A percentile compares a stretch with the other conserved stretches of the same genome.
phyloP scores from a whole-genome alignment of 2,113 vertebrate genomes.

The Nannospalax galili region DNA sequence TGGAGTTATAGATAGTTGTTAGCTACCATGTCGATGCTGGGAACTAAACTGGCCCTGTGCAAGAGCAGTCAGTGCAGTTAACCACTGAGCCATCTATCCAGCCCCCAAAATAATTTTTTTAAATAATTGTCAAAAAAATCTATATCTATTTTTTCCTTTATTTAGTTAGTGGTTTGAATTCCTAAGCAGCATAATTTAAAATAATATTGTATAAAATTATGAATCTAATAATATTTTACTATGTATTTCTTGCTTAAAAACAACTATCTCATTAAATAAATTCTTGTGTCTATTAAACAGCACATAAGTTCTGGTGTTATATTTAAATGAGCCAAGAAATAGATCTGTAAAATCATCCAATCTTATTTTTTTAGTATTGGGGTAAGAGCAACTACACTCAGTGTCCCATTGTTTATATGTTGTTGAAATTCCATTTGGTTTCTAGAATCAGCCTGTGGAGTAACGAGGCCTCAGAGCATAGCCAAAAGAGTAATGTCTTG shows the following conservation, averaged over 20 bases:
- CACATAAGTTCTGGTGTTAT: neutral
- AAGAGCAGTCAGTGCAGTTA: no score
- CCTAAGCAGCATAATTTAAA: neutral
- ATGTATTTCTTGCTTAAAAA: neutral
- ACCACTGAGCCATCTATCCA: no score
- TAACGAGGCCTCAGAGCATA: neutral
- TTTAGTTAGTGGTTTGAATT: neutral
- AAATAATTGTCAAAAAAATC: neutral
- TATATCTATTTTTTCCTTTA: slow-evolving; percentile 25
- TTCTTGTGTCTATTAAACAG: neutral
- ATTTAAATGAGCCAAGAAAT: neutral
- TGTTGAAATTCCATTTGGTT: slow-evolving; percentile 35
- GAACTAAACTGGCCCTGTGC: no score
- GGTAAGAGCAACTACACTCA: neutral
- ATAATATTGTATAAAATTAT: neutral
- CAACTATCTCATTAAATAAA: neutral
- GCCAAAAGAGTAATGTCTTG: neutral
- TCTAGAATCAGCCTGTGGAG: slow-evolving; percentile 20
- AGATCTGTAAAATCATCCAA: slow-evolving; percentile 29
- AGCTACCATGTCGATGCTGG: no score
- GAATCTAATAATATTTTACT: neutral
- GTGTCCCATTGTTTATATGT: neutral
- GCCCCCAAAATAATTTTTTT: no score
- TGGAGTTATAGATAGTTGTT: no score
- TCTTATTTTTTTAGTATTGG: slow-evolving; percentile 21